Base-by-base conservation (phyloP, 2,888 invertebrate genomes). In the Watsonalla binaria region DNA sequence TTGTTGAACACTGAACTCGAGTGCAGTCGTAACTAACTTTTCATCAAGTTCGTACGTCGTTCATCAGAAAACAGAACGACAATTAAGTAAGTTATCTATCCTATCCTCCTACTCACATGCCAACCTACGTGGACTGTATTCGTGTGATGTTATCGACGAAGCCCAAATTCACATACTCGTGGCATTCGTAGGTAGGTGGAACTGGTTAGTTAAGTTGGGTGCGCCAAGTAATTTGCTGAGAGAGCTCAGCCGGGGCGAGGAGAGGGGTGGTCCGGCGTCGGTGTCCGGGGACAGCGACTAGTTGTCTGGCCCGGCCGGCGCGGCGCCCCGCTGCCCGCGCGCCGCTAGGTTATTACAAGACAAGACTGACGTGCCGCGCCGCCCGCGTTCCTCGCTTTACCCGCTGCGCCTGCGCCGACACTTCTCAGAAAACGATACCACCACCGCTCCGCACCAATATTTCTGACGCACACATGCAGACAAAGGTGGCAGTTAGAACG, bases 391-490 rank as follows among this genome's bases (percentile, higher is more conserved):
- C 63, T 70, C 59, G 60, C 54, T 68, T 51, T 61, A 59, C 58
- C 66, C 62, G 53, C 67, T 76, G 81, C 81, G 80, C 76, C 72
- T 73, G 79, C 81, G 78, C 77, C 74, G 69, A 70, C 70, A 69
- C 66, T 88, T 88, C 89, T 86, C 76, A 81, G 87, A 88, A 88
- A 82, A 78, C 75, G 80, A 86, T 80, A 80, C 78, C 76, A 71
- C 37, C 79, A 80, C 78, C 75, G 71, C 37, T 11, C 67, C 70
- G 66, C 58, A 62, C 58, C 63, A 65, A 68, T 72, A 70, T 72
- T 68, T 65, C 56, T 74, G 72, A 71, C 67, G 63, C 70, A 74
- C 68, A 74, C 69, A 74, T 60, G 65, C 58, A 24, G 24, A 24
- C 24, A 73, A 65, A 68, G 67, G 67, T 68, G 66, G 61, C 68